Evolutionary conservation across 2,797 vertebrate species (phyloP).

Genomic region (Gymnoscopelus braueri): DNA sequence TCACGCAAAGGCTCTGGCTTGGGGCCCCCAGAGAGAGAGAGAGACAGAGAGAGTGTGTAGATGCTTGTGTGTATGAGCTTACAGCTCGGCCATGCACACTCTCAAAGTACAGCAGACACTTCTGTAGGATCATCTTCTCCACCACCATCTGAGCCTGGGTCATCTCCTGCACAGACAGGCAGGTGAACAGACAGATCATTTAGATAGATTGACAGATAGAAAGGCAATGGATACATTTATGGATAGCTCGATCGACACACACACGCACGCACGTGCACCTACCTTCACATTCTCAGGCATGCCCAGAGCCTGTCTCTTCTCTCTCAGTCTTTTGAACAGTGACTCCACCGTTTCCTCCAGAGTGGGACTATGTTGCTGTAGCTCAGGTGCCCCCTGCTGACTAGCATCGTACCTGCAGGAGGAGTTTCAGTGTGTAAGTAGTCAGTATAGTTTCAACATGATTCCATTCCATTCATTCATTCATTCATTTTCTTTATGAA

Average conservation of each 20-base stretch:
- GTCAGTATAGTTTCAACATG: not conserved
- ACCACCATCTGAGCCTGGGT: conserved; percentile 89
- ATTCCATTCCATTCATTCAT: too few relatives aligned
- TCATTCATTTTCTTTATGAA: too few relatives aligned
- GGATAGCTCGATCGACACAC: not conserved
- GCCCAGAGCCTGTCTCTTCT: conserved; percentile 85
- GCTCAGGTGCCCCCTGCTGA: conserved; percentile 75
- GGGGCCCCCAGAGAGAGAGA: not conserved
- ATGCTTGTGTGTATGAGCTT: conserved; percentile 56
- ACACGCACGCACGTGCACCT: conserved; percentile 39
- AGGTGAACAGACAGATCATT: not conserved
- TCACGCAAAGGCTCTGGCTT: too few relatives aligned
- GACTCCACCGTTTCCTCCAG: conserved; percentile 89
- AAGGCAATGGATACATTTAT: too few relatives aligned
- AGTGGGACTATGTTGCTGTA: conserved; percentile 75
- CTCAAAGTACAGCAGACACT: conserved; percentile 88
- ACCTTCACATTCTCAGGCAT: conserved; percentile 91
- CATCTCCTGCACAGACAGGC: conserved; percentile 80
- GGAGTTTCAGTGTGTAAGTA: not conserved
- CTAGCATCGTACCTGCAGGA: conserved; percentile 62
- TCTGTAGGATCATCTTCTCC: conserved; percentile 90
- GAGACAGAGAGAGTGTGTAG: not conserved
- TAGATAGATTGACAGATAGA: too few relatives aligned
- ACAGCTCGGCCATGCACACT: conserved; percentile 84
- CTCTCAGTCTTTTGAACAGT: conserved; percentile 81